A percentile compares a stretch with the other conserved stretches of the same genome.
phyloP scores from a whole-genome alignment of 1,140 invertebrate species.

The Macrostomum lignano region DNA sequence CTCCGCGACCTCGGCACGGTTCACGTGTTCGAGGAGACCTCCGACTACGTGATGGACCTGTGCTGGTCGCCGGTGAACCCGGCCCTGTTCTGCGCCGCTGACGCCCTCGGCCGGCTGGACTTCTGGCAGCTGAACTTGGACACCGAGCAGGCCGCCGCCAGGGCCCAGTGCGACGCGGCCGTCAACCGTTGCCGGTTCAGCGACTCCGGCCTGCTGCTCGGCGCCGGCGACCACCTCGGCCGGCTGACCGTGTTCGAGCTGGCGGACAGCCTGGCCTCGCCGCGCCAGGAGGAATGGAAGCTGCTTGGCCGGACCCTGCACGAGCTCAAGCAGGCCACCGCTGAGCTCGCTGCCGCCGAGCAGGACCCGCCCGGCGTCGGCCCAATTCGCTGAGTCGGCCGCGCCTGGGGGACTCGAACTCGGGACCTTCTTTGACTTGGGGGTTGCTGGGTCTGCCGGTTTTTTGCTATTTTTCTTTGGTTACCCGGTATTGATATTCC shows the following conservation, averaged over 20 bases:
- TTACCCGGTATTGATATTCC: too few species aligned
- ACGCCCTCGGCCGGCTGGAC: conserved; percentile 64
- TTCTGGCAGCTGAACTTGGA: conserved; percentile 87
- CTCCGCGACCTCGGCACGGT: conserved; percentile 37
- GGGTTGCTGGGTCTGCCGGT: conserved; percentile 40
- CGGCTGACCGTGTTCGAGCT: too few species aligned
- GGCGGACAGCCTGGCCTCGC: too few species aligned
- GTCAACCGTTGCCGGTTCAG: background rate
- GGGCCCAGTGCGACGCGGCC: background rate
- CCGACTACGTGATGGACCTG: conserved; percentile 82
- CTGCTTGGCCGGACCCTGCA: conserved; percentile 43
- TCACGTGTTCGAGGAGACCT: conserved; percentile 92
- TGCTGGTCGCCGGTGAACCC: conserved; percentile 93
- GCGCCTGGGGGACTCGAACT: conserved; percentile 50
- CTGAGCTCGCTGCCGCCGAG: conserved; percentile 24
- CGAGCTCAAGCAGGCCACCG: conserved; percentile 53
- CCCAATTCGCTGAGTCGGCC: conserved; percentile 63
- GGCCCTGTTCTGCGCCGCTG: conserved; percentile 72
- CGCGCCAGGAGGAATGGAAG: too few species aligned
- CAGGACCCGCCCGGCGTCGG: conserved; percentile 25
- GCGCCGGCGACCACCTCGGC: background rate
- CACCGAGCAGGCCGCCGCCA: conserved; percentile 37
- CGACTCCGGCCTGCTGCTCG: background rate
- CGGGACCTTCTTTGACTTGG: conserved; percentile 73
- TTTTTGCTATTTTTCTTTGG: too few species aligned